These are phyloP conservation scores for Podocnemis expansa DNA, from an alignment of 2,113 vertebrate genomes.

Conservation along the genomic window DNA sequence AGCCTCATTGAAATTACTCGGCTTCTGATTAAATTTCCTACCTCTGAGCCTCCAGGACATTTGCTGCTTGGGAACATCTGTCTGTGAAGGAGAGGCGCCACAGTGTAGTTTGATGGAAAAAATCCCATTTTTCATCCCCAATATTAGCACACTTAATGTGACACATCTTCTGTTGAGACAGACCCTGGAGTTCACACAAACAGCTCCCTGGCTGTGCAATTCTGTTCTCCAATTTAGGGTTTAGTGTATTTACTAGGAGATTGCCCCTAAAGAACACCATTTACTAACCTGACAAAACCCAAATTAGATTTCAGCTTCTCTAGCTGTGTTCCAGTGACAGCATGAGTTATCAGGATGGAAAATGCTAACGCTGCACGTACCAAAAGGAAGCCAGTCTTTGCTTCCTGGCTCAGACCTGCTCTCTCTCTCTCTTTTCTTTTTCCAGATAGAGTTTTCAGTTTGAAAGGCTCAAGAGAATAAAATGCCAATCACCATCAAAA, in stretches of 20 bases:
- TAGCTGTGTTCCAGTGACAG: constrained; percentile 61
- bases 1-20: neutral
- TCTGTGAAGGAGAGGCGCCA: neutral
- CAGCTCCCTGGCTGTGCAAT: constrained; percentile 59
- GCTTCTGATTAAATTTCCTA: neutral
- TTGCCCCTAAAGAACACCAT: constrained; percentile 63
- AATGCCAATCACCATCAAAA: constrained; percentile 12
- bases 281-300: constrained; percentile 70
- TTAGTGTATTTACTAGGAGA: constrained; percentile 63
- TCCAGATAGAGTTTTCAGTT: constrained; percentile 1
- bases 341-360: constrained; percentile 61
- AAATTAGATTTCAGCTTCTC: constrained; percentile 73
- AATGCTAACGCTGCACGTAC: constrained; percentile 64
- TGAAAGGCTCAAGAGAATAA: constrained; percentile 46
- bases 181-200: constrained; percentile 68
- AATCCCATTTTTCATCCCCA: neutral
- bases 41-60: neutral
- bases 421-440: neutral
- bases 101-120: neutral
- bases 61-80: neutral
- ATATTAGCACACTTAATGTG: constrained; percentile 64
- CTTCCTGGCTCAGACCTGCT: constrained; percentile 1
- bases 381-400: constrained; percentile 51
- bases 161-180: constrained; percentile 71
- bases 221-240: constrained; percentile 62